Conservation (phyloP, 2,888 invertebrate species). For the Nephrotoma guestfalica region DNA sequence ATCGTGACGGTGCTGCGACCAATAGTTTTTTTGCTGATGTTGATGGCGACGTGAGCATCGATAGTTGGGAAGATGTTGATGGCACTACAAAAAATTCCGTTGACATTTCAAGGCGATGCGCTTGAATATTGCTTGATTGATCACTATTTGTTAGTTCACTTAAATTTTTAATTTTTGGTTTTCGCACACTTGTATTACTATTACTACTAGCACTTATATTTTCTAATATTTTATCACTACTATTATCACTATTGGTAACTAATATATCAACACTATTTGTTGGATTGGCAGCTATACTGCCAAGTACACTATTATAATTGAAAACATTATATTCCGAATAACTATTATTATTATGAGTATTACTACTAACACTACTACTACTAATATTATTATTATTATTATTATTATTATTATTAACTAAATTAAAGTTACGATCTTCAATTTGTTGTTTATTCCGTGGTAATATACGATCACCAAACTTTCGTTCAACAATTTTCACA, state of each 20-base stretch:
- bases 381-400: constrained; percentile 19
- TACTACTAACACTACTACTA: constrained; percentile 13
- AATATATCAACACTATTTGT: neutral
- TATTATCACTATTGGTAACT: neutral
- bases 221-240: neutral
- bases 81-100: constrained; percentile 74
- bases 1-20: constrained; percentile 19
- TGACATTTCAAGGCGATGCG: constrained; percentile 56
- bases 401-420: constrained; percentile 19
- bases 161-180: neutral
- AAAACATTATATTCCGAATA: constrained; percentile 10
- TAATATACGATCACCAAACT: constrained; percentile 25
- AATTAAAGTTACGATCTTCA: neutral
- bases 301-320: constrained; percentile 4
- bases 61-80: constrained; percentile 31
- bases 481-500: constrained; percentile 13
- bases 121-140: constrained; percentile 15
- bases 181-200: constrained; percentile 5
- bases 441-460: constrained; percentile 22
- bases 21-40: neutral
- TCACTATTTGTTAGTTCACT: constrained; percentile 5
- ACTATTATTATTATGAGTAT: constrained; percentile 16
- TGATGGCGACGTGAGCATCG: neutral
- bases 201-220: neutral
- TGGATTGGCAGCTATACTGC: neutral